Conservation (phyloP, 1,140 invertebrate species). For the Subanguina moxae region DNA sequence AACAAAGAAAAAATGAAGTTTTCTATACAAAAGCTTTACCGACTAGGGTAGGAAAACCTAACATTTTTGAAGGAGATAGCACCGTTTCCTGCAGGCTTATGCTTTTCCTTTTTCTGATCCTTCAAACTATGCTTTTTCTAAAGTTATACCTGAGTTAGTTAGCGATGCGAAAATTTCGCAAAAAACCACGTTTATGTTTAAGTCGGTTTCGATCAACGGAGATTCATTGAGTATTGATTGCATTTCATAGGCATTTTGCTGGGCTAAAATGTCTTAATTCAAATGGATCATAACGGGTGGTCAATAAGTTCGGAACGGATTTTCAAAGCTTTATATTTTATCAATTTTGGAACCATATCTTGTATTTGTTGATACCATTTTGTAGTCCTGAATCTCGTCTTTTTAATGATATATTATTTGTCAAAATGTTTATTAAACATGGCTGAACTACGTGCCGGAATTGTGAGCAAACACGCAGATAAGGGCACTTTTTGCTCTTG, state of each 20-base stretch:
- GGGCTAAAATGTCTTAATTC: slow-evolving; percentile 28
- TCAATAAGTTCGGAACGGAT: too few relatives aligned
- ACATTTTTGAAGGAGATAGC: slow-evolving; percentile 62
- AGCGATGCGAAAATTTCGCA: not conserved
- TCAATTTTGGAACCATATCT: too few relatives aligned
- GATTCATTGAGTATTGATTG: slow-evolving; percentile 40
- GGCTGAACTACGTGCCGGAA: too few relatives aligned
- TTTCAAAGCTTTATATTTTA: too few relatives aligned
- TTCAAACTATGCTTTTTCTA: not conserved
- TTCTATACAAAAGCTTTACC: slow-evolving; percentile 24
- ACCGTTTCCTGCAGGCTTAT: slow-evolving; percentile 15
- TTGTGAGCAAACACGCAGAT: too few relatives aligned
- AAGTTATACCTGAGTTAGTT: slow-evolving; percentile 3
- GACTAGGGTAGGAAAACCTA: slow-evolving; percentile 61
- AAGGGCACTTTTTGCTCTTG: too few relatives aligned
- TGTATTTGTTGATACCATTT: too few relatives aligned
- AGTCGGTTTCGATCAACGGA: slow-evolving; percentile 43
- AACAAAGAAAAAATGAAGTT: too few relatives aligned
- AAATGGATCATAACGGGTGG: too few relatives aligned
- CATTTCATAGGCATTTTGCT: slow-evolving; percentile 48
- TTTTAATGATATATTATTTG: too few relatives aligned
- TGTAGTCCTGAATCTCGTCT: too few relatives aligned
- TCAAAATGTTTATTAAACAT: too few relatives aligned
- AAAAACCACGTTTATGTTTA: slow-evolving; percentile 11
- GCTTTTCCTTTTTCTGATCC: slow-evolving; percentile 6